Conservation (phyloP, 2,888 invertebrate species). For the Watsonalla cultraria region DNA sequence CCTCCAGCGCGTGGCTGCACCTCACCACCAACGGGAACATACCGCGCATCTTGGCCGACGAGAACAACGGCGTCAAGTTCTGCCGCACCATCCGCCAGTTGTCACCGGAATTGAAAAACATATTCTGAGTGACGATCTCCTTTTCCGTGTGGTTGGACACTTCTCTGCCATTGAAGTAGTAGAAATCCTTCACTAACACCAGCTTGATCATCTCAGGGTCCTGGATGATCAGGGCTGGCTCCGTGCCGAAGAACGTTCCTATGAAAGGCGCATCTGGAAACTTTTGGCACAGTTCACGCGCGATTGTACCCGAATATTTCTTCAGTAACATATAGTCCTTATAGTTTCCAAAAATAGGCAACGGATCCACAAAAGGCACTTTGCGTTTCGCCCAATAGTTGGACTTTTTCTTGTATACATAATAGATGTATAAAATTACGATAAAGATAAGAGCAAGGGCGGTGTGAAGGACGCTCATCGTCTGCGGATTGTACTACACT, state of each 20-base stretch:
- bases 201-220: conserved; percentile 49
- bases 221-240: conserved; percentile 48
- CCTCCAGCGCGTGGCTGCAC: conserved; percentile 35
- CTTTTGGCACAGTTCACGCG: conserved; percentile 35
- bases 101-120: conserved; percentile 49
- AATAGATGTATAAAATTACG: conserved; percentile 17
- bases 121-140: conserved; percentile 35
- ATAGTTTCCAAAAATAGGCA: conserved; percentile 49
- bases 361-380: conserved; percentile 34
- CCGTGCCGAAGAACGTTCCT: conserved; percentile 52
- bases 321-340: conserved; percentile 35
- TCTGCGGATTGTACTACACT: not conserved
- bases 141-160: conserved; percentile 31
- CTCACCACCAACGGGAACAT: conserved; percentile 55
- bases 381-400: conserved; percentile 46
- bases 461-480: not conserved
- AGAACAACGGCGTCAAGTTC: conserved; percentile 51
- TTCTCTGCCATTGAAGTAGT: conserved; percentile 52
- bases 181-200: conserved; percentile 50
- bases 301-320: conserved; percentile 23
- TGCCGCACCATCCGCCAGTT: conserved; percentile 54
- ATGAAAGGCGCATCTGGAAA: conserved; percentile 44
- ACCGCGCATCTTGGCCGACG: conserved; percentile 53
- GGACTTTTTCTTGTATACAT: conserved; percentile 27
- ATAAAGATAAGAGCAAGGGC: conserved; percentile 7